phyloP scores from a whole-genome alignment of 2,888 invertebrate genomes.

The Calameuta pallipes region DNA sequence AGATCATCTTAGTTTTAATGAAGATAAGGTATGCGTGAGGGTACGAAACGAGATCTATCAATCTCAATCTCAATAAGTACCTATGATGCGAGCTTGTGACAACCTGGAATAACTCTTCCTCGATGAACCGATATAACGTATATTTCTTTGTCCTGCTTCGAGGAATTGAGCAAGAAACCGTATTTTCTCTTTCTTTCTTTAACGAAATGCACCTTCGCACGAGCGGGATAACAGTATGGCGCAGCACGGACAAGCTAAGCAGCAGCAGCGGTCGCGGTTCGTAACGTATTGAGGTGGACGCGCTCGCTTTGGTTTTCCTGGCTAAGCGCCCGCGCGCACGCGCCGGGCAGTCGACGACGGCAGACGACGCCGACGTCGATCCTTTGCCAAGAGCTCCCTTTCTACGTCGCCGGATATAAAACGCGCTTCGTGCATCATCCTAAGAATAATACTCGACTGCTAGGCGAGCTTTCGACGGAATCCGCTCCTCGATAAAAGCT shows the following conservation, averaged over 20 bases:
- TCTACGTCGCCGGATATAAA: conserved; percentile 32
- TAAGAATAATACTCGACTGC: conserved; percentile 52
- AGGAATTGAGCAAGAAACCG: neutral
- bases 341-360: conserved; percentile 37
- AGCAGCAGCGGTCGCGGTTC: conserved; percentile 66
- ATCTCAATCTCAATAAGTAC: conserved; percentile 7
- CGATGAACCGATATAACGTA: conserved; percentile 5
- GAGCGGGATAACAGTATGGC: conserved; percentile 51
- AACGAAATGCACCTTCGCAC: neutral
- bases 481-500: neutral
- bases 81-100: conserved; percentile 21
- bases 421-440: conserved; percentile 39
- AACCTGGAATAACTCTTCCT: conserved; percentile 13
- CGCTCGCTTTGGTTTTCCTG: conserved; percentile 32
- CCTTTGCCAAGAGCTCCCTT: conserved; percentile 20
- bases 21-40: neutral
- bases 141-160: neutral
- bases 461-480: neutral
- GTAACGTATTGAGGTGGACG: conserved; percentile 61
- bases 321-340: conserved; percentile 60
- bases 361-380: neutral
- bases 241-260: conserved; percentile 70
- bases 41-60: neutral
- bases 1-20: neutral
- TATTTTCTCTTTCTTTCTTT: conserved; percentile 7